Evolutionary conservation across 2,888 invertebrate species (phyloP).

Genomic region (Protodeltote pygarga): DNA sequence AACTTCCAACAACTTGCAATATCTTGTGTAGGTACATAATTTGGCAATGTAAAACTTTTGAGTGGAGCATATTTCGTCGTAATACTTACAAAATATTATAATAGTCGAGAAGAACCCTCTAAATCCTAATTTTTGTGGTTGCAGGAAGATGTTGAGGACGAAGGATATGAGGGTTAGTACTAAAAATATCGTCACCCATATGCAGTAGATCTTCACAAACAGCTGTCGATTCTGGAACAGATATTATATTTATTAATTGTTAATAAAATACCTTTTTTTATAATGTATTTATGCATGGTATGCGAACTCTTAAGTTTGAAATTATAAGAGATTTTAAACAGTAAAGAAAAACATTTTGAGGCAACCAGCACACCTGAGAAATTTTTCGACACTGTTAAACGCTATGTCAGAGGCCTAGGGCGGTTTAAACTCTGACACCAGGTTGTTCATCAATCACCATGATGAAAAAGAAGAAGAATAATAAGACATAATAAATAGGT

Average conservation of each 20-base stretch:
- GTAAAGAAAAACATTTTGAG: background rate
- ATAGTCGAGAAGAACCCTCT: constrained; percentile 1
- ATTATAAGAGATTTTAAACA: background rate
- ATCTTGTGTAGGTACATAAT: background rate
- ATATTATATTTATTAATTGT: background rate
- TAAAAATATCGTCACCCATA: background rate
- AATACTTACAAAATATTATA: background rate
- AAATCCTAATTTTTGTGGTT: constrained; percentile 5
- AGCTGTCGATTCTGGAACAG: constrained; percentile 3
- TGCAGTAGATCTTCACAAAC: constrained; percentile 4
- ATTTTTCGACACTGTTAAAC: too few relatives aligned
- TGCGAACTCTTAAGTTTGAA: too few relatives aligned
- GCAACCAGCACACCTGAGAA: too few relatives aligned
- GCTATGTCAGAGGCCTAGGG: too few relatives aligned
- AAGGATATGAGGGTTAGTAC: background rate
- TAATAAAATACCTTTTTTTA: background rate
- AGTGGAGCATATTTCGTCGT: too few relatives aligned
- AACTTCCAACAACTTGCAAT: background rate
- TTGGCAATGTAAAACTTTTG: background rate
- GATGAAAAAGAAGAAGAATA: background rate
- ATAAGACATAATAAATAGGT: background rate
- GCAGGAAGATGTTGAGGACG: constrained; percentile 5
- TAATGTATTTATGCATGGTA: too few relatives aligned
- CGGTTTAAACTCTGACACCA: too few relatives aligned
- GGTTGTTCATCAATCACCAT: too few relatives aligned